A percentile compares a stretch with the other conserved stretches of the same genome.
Conservation (phyloP, 2,888 invertebrate genomes). For the Steinernema carpocapsae region DNA sequence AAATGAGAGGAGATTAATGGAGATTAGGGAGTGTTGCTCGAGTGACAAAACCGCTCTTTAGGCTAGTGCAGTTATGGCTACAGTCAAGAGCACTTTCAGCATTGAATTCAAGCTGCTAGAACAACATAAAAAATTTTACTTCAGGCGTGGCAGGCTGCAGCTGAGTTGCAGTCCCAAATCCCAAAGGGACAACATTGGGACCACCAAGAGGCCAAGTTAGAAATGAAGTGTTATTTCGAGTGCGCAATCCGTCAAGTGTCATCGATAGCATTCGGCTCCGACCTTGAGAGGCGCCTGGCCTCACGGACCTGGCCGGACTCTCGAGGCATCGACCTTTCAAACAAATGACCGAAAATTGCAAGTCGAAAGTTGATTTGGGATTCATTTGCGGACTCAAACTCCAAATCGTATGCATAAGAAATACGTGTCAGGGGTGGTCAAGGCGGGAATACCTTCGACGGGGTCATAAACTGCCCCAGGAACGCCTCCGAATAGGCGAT, state of each 20-base stretch:
- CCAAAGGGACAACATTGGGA: no score
- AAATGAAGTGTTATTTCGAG: neutral
- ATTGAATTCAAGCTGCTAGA: no score
- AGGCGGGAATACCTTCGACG: neutral
- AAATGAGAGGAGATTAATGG: no score
- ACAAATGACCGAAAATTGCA: neutral
- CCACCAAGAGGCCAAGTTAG: no score
- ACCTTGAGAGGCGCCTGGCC: neutral
- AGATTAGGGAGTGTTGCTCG: no score
- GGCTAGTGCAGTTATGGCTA: no score
- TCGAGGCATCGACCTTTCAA: constrained; percentile 8
- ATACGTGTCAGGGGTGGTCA: neutral
- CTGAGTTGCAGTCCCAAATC: no score
- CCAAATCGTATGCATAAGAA: constrained; percentile 13
- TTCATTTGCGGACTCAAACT: neutral
- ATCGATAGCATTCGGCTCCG: constrained; percentile 16
- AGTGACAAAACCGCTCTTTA: no score
- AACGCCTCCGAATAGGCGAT: constrained; percentile 15
- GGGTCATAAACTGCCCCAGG: constrained; percentile 15
- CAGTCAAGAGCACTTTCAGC: no score
- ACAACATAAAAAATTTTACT: no score
- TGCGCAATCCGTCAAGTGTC: constrained; percentile 27
- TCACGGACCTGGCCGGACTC: neutral
- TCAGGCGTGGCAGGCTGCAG: no score
- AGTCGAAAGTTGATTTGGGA: neutral